A percentile compares a stretch with the other conserved stretches of the same genome.
Conservation (phyloP, 2,888 invertebrate species). For the Aphidius colemani region DNA sequence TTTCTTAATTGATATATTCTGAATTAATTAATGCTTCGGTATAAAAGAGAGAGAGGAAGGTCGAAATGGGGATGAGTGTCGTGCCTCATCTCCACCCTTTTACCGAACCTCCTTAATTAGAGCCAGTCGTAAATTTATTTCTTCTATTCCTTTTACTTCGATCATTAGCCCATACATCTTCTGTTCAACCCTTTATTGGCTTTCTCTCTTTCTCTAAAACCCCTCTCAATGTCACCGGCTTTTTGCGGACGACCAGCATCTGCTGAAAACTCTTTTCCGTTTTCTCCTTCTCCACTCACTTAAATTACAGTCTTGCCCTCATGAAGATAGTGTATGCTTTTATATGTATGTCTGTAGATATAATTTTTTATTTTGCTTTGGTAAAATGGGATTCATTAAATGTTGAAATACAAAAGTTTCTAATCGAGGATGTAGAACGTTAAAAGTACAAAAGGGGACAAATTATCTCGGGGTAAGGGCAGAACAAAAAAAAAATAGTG, state of each 20-base stretch:
- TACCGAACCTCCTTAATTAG: conserved; percentile 56
- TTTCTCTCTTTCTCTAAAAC: conserved; percentile 18
- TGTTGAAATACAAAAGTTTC: background rate
- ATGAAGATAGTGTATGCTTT: too few species aligned
- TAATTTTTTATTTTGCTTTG: background rate
- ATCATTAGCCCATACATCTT: conserved; percentile 61
- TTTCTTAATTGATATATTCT: conserved; percentile 61
- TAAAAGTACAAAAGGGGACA: too few species aligned
- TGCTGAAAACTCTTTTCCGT: conserved; percentile 38
- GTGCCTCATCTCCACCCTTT: conserved; percentile 11
- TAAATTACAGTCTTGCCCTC: background rate
- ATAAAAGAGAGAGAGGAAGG: conserved; percentile 32
- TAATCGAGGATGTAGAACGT: background rate
- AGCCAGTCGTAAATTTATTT: conserved; percentile 59
- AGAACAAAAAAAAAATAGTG: background rate
- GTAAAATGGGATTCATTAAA: background rate
- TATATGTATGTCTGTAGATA: background rate
- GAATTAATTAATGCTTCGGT: conserved; percentile 59
- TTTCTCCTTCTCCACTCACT: conserved; percentile 6
- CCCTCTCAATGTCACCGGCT: conserved; percentile 40
- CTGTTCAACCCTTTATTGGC: conserved; percentile 53
- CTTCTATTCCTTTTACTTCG: conserved; percentile 60
- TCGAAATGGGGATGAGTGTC: background rate
- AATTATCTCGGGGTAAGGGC: too few species aligned
- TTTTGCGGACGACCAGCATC: conserved; percentile 49